Conservation (phyloP, 1,140 invertebrate genomes). For the Drosophila nebulosa region DNA sequence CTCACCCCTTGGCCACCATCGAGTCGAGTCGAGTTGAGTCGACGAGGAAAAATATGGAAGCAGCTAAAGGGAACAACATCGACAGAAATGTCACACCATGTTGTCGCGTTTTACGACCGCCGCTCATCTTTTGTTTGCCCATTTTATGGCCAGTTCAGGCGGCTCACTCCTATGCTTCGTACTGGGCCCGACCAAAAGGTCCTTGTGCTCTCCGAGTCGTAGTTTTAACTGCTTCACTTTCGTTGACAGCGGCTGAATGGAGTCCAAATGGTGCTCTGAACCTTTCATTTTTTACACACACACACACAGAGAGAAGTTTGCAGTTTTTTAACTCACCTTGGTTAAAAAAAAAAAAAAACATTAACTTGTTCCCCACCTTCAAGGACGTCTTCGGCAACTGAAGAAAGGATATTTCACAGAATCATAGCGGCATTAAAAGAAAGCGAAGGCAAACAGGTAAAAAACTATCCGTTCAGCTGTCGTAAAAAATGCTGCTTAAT, state of each 20-base stretch:
- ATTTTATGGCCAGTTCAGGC: conserved; percentile 55
- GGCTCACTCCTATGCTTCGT: conserved; percentile 20
- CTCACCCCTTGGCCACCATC: conserved; percentile 39
- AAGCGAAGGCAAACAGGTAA: conserved; percentile 60
- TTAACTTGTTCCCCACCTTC: conserved; percentile 39
- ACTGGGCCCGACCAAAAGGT: neutral
- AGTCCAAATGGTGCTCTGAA: conserved; percentile 15
- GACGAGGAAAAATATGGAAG: conserved; percentile 60
- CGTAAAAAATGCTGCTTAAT: conserved; percentile 59
- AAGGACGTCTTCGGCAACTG: conserved; percentile 41
- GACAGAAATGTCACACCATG: conserved; percentile 72
- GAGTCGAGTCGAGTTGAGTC: no score
- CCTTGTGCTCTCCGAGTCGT: neutral
- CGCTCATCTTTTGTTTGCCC: conserved; percentile 67
- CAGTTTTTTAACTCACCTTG: conserved; percentile 27
- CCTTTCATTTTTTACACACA: conserved; percentile 5
- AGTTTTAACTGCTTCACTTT: conserved; percentile 67
- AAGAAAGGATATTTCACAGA: conserved; percentile 57
- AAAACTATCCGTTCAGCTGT: conserved; percentile 26
- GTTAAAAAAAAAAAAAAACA: neutral
- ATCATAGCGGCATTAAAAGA: neutral
- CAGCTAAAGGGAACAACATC: conserved; percentile 16
- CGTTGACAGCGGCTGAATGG: conserved; percentile 20
- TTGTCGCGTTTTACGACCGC: conserved; percentile 72
- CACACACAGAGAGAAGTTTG: conserved; percentile 16